Evolutionary conservation across 2,888 invertebrate genomes (phyloP), one percentile per base, ranked within the genome.

Genomic region (Brachypterus glaber): DNA sequence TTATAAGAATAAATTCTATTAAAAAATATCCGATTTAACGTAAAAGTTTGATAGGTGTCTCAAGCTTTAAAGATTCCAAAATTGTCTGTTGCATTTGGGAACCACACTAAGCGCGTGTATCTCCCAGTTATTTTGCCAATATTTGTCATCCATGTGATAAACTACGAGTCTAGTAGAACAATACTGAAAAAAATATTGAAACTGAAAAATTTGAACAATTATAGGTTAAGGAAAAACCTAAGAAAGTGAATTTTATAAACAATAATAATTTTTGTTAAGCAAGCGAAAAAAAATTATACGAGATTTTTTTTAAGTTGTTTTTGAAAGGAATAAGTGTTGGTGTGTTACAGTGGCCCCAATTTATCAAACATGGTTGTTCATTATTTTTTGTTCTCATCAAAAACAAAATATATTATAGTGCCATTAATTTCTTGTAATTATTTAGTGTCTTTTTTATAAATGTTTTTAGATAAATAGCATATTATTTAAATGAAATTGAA

Each of bases 381-480:
- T n/a, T n/a, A n/a, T 46, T 50, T 48, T 54, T 48, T 51, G 49
- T 52, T 51, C 46, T 50, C 49, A 51, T 47, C 41, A 54, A 53
- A 56, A 54, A 58, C 52, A 55, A 53, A 52, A 51, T 52, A 55
- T 54, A 52, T 54, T 59, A 63, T 63, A 63, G 64, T 66, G 64
- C 66, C 66, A 64, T 66, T 64, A 63, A 62, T 64, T 64, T 64
- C 61, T 59, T 64, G 62, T 64, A 63, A 63, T 62, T 59, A 58
- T 61, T n/a, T 62, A 64, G 62, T 63, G 61, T 63, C 59, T 62
- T 63, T 64, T 64, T 64, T 64, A 65, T 65, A 64, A 63, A 65
- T 64, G 64, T 65, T 64, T 63, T 63, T 64, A 64, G 64, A 60
- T 51, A 58, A 61, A 59, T 63, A 60, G 61, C 54, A 61, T 62